Base-by-base conservation (phyloP, 1,140 invertebrate genomes). In the Drosophila orena region DNA sequence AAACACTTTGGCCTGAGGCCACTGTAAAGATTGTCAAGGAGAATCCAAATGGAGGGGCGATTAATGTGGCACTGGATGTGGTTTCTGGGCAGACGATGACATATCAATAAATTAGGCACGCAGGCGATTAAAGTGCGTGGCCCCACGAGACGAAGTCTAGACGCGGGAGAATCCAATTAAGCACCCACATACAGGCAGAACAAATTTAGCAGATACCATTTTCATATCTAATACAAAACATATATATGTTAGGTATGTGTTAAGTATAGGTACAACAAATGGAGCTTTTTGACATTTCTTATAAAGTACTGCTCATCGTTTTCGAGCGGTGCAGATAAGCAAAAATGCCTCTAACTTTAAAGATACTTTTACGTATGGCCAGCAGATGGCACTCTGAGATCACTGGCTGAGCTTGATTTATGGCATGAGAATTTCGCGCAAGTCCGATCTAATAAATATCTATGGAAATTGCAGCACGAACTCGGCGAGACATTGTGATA, bases 21-120 rank as follows among this genome's bases (percentile, higher is more conserved):
- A 54, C 59, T 15, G n/a, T 22, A 24, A 37, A 64, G 71, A 75
- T 56, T 75, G 57, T 75, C 72, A 74, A 75, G 72, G 72, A 75
- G 70, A 74, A 49, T 24, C 69, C 53, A 53, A 60, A 71, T 46
- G 22, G 14, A 27, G 14, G 52, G 66, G 42, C 24, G 17, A 55
- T 20, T 14, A 37, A 20, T 22, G 57, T 30, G 71, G 57, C 55
- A 20, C 20, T 34, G 52, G 42, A 30, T 62, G 43, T 17, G 44
- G 54, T 42, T 43, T 24, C 37, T 35, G 37, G 43, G 30, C 44
- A 77, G 68, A 60, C 62, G 73, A 68, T 81, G 81, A 85, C 81
- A 85, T 85, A 81, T 86, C 83, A 88, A 86, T 86, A 86, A 86
- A 86, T 86, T 78, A 88, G 47, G 79, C 78, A 86, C 74, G 81